Evolutionary conservation across 2,888 invertebrate species (phyloP).

Genomic region (Drosophila cracens): DNA sequence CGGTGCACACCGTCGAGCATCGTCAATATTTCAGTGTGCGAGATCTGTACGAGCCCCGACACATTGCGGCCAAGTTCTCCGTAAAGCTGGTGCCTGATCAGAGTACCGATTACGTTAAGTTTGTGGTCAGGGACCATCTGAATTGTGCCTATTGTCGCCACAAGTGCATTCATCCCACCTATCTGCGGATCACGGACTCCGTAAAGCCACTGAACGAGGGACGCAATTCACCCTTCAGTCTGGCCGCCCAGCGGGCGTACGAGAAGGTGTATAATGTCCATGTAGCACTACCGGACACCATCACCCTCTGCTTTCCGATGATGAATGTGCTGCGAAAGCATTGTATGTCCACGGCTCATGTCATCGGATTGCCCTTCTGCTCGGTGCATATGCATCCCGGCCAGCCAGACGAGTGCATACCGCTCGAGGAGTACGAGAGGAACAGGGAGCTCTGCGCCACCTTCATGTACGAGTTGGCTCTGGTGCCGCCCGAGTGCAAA

Average conservation of each 20-base stretch:
- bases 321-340: constrained; percentile 41
- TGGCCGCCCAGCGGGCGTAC: constrained; percentile 28
- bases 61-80: constrained; percentile 31
- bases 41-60: constrained; percentile 4
- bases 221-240: constrained; percentile 2
- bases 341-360: constrained; percentile 24
- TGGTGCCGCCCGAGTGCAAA: constrained; percentile 44
- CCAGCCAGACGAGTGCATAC: constrained; percentile 30
- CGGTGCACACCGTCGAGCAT: constrained; percentile 30
- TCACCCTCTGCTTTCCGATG: constrained; percentile 31
- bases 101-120: constrained; percentile 20
- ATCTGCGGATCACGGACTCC: constrained; percentile 30
- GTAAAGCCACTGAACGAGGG: constrained; percentile 36
- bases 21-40: not conserved
- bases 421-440: constrained; percentile 15
- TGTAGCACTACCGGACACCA: constrained; percentile 36
- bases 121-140: constrained; percentile 26
- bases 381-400: constrained; percentile 30
- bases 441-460: constrained; percentile 30
- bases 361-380: constrained; percentile 49
- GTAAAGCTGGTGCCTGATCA: constrained; percentile 55
- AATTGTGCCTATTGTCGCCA: constrained; percentile 22
- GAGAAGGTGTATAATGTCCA: constrained; percentile 9
- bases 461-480: constrained; percentile 46
- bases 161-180: constrained; percentile 25